Conservation (phyloP, 2,797 vertebrate species). For the Poecilia picta region DNA sequence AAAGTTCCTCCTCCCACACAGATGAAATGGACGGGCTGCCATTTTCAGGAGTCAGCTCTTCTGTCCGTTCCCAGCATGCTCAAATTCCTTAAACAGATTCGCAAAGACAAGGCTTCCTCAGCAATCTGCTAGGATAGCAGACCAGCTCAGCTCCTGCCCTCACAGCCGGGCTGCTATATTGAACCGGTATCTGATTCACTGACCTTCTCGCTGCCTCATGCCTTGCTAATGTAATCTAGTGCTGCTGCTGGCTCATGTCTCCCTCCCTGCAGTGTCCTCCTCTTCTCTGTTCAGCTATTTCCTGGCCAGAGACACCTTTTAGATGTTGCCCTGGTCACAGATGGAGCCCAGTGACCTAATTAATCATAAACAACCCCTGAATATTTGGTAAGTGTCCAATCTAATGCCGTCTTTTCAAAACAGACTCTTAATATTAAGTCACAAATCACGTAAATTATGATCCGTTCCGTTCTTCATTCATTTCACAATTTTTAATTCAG, state of each 20-base stretch:
- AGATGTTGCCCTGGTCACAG: conserved; percentile 27
- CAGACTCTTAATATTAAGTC: neutral
- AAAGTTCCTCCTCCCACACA: conserved; percentile 48
- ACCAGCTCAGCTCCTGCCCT: conserved; percentile 71
- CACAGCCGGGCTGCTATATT: conserved; percentile 60
- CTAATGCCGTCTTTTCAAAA: neutral
- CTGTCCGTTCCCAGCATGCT: conserved; percentile 62
- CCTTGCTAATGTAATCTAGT: conserved; percentile 89
- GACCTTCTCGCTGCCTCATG: conserved; percentile 84
- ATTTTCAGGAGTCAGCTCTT: conserved; percentile 70
- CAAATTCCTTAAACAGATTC: conserved; percentile 69
- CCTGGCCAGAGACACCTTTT: conserved; percentile 4
- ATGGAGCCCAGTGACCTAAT: conserved; percentile 3
- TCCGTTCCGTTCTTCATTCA: neutral
- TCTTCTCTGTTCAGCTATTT: conserved; percentile 15
- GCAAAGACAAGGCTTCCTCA: conserved; percentile 75
- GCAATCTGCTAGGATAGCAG: conserved; percentile 54
- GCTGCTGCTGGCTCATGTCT: conserved; percentile 72
- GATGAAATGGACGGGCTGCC: conserved; percentile 53
- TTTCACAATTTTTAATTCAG: neutral
- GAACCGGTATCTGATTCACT: conserved; percentile 82
- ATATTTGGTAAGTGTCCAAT: neutral
- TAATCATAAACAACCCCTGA: conserved; percentile 3
- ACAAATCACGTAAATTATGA: neutral
- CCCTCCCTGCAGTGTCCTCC: conserved; percentile 47